Evolutionary conservation across 2,888 invertebrate genomes (phyloP).

Genomic region (Luffia ferchaultella): DNA sequence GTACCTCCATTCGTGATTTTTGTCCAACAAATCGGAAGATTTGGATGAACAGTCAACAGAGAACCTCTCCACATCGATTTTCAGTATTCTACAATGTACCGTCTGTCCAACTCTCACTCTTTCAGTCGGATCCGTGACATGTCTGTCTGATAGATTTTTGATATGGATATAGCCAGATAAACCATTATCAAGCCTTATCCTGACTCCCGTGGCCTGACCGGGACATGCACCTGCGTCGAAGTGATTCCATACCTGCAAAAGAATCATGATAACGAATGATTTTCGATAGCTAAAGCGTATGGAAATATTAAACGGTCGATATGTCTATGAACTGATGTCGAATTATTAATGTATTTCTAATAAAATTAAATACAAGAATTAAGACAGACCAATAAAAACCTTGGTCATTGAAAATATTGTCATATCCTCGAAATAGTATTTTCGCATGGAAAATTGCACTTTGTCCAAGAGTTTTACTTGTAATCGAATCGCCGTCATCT

Average conservation of each 20-base stretch:
- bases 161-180: constrained; percentile 93
- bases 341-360: too few relatives aligned
- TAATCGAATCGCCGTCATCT: too few relatives aligned
- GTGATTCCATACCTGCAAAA: constrained; percentile 88
- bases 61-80: constrained; percentile 95
- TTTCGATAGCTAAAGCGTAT: too few relatives aligned
- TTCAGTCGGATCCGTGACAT: constrained; percentile 92
- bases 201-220: constrained; percentile 93
- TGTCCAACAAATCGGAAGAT: constrained; percentile 90
- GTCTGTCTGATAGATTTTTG: constrained; percentile 92
- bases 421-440: too few relatives aligned
- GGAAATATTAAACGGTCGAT: too few relatives aligned
- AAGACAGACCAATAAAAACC: too few relatives aligned
- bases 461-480: too few relatives aligned
- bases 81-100: constrained; percentile 89
- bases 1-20: constrained; percentile 87
- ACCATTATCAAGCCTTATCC: constrained; percentile 90
- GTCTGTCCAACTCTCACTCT: constrained; percentile 86
- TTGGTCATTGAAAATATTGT: too few relatives aligned
- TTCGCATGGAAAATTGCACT: too few relatives aligned
- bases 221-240: constrained; percentile 96
- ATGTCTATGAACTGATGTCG: too few relatives aligned
- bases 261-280: neutral
- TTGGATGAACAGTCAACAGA: constrained; percentile 93
- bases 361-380: too few relatives aligned